Base-by-base conservation (phyloP, 2,113 vertebrate genomes). In the Neotragus moschatus region DNA sequence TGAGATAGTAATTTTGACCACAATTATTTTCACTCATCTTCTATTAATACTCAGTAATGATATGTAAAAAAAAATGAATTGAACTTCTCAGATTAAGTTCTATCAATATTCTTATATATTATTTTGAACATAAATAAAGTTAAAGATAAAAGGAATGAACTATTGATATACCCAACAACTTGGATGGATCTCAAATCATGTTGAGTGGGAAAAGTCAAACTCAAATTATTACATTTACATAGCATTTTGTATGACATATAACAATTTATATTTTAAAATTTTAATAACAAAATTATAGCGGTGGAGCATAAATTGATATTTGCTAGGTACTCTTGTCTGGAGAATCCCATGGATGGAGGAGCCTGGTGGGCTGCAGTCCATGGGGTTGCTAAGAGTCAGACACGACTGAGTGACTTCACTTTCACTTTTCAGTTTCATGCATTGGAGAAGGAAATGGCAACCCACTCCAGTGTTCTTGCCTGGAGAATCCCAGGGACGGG, bases 31-130 rank as follows among this genome's bases (percentile, higher is more conserved):
- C n/a, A 53, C 47, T 77, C 85, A 21, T 92, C 55, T 61, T 12
- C 36, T 92, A 36, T 86, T 91, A 88, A 53, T n/a, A 82, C 13
- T 26, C 11, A 53, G 16, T 73, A 53, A 75, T 82, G 45, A 75
- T 23, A 75, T 45, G 28, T 92, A 91, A 39, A 82, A 75, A 75
- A 73, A 88, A 82, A 36, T 56, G 73, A 89, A 21, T n/a, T 61
- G 51, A 90, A 84, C 28, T 94, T 89, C 77, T 77, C 61, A 84
- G 25, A 45, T 90, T 90, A 84, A 84, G 63, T 77, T 95, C 63
- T 49, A 84, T 51, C 73, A 90, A 60, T 84, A 84, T n/a, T 95
- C 39, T 87, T 47, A 87, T 70, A 70, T 58, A 92, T 70, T 81
- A 95, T 81, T 95, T 43, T 70, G 51, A 43, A 70, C 3, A 70